Base-by-base conservation (phyloP, 2,113 vertebrate species). In the Tragelaphus strepsiceros region DNA sequence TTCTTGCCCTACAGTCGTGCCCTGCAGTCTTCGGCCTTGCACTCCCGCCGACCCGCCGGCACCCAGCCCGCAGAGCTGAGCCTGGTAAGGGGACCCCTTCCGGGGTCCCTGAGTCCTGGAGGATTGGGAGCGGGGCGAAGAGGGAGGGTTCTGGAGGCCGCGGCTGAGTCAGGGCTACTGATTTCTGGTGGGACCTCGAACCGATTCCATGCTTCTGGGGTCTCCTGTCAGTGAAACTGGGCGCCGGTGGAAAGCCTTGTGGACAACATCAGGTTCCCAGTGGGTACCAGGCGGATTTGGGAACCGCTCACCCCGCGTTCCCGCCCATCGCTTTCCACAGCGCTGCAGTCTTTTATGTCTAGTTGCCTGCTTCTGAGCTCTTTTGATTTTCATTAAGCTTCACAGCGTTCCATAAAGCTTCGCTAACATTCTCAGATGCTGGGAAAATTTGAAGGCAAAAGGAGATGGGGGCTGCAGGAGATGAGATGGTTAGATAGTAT, bases 201-300 rank as follows among this genome's bases (percentile, higher is more conserved):
- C 4, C 3, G 61, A 26, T 64, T 14, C 49, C 19, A 1, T 0
- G 1, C 39, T 74, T 24, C 85, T 16, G 46, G 24, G 61, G 5
- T 21, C 64, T 8, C 58, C 19, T 30, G 0, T 30, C 32, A 2
- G 21, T 9, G 43, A 49, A 24, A n/a, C 19, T 0, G 10, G 53
- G 17, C 1, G 16, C 3, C 1, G 87, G 14, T 3, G 16, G 43
- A 16, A 7, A 43, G 62, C 3, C 1, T 24, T 4, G 0, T 0
- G 16, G 24, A 43, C 17, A 6, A 11, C 59, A 12, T 51, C 14
- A 46, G 46, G 10, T 11, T 1, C 2, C 0, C 0, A 19, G 35
- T 5, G 46, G 7, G 15, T 28, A 51, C 35, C 9, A 59, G 51
- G 35, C 3, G 14, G 59, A 6, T 1, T 3, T 6, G 30, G 82